Evolutionary conservation across 2,888 invertebrate species (phyloP).

Genomic region (Resseliella maxima): DNA sequence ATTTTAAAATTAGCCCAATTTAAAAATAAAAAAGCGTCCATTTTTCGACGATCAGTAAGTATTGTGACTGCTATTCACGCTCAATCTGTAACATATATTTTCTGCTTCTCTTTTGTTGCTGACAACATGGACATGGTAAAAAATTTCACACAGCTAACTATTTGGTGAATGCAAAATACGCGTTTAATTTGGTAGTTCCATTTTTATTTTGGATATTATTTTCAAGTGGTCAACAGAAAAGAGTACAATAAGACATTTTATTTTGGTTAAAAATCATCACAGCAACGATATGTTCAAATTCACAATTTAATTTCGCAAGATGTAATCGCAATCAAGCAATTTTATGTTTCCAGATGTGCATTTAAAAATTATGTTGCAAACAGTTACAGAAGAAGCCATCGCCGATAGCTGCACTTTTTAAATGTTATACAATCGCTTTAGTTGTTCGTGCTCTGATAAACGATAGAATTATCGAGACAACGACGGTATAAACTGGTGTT

Average conservation of each 20-base stretch:
- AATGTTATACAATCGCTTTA: slow-evolving; percentile 5
- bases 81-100: not conserved
- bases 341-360: slow-evolving; percentile 18
- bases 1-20: slow-evolving; percentile 47
- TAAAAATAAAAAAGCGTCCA: slow-evolving; percentile 27
- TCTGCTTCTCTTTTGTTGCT: not conserved
- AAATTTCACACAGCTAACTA: not conserved
- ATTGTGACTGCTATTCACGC: not conserved
- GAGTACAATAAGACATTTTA: not conserved
- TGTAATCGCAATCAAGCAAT: not conserved
- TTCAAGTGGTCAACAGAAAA: not conserved
- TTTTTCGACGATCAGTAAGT: not conserved
- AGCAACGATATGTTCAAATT: not conserved
- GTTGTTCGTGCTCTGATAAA: slow-evolving; percentile 8
- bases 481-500: not conserved
- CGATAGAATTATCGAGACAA: slow-evolving; percentile 7
- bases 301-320: not conserved
- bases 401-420: not conserved
- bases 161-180: not conserved
- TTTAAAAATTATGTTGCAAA: not conserved
- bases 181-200: not conserved
- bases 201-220: not conserved
- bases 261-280: not conserved
- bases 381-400: not conserved
- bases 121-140: not conserved